A percentile compares a stretch with the other conserved stretches of the same genome.
phyloP scores from a whole-genome alignment of 2,113 vertebrate genomes.

The Heterotis niloticus region DNA sequence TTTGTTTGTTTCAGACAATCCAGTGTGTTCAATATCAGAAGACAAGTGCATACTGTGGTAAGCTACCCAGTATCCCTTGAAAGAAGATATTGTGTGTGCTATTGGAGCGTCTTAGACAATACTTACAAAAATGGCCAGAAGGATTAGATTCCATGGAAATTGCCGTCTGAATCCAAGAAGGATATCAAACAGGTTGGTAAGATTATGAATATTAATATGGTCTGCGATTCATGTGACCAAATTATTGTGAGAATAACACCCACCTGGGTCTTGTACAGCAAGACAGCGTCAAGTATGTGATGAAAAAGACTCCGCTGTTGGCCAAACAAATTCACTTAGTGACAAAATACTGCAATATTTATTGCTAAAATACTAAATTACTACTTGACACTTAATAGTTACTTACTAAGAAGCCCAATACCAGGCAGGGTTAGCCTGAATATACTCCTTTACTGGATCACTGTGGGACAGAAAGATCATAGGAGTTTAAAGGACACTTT shows the following conservation, averaged over 20 bases:
- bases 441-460: conserved; percentile 77
- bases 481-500: too few species aligned
- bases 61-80: neutral
- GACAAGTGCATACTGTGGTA: too few species aligned
- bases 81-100: neutral
- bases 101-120: neutral
- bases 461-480: conserved; percentile 53
- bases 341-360: neutral
- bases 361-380: neutral
- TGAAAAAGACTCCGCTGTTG: conserved; percentile 81
- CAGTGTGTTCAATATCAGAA: neutral
- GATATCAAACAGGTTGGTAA: neutral
- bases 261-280: conserved; percentile 86
- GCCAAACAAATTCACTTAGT: conserved; percentile 13
- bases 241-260: conserved; percentile 18
- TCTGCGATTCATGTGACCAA: neutral
- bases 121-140: conserved; percentile 88
- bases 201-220: too few species aligned
- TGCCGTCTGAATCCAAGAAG: conserved; percentile 65
- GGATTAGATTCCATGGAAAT: conserved; percentile 92
- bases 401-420: conserved; percentile 97
- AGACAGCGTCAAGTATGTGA: conserved; percentile 84
- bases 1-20: neutral
- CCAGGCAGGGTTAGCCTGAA: conserved; percentile 83
- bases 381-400: conserved; percentile 64